These are phyloP conservation scores for Alectoris magna DNA, from an alignment of 2,797 vertebrate genomes.

Conservation along the genomic window DNA sequence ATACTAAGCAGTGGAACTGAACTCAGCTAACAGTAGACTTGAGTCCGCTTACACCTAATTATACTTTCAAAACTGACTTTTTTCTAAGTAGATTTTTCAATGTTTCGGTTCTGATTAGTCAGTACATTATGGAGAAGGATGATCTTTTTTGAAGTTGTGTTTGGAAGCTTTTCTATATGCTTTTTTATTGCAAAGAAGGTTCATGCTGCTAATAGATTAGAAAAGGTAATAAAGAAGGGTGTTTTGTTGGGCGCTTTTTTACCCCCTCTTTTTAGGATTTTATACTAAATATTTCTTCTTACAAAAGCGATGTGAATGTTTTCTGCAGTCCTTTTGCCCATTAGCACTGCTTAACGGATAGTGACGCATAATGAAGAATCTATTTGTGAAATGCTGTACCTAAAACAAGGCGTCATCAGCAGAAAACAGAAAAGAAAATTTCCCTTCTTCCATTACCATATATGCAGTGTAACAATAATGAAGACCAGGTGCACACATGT, in stretches of 20 bases:
- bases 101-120: not conserved
- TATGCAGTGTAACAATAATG: constrained; percentile 65
- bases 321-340: not conserved
- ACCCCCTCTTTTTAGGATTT: not conserved
- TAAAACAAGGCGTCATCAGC: constrained; percentile 47
- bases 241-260: not conserved
- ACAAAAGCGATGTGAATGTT: not conserved
- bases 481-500: constrained; percentile 69
- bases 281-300: not conserved
- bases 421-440: constrained; percentile 39
- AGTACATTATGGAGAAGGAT: not conserved
- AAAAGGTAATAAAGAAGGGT: not conserved
- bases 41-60: not conserved
- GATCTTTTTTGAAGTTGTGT: not conserved
- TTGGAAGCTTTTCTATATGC: not conserved
- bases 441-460: constrained; percentile 51
- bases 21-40: not conserved
- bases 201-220: not conserved
- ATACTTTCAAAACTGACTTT: not conserved
- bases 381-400: not conserved
- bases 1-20: not conserved
- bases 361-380: constrained; percentile 10
- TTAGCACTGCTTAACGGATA: constrained; percentile 34
- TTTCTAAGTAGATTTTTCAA: not conserved
- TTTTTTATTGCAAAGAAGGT: not conserved